These are phyloP conservation scores for Loriculus beryllinus DNA, from an alignment of 2,797 vertebrate species.

Conservation along the genomic window DNA sequence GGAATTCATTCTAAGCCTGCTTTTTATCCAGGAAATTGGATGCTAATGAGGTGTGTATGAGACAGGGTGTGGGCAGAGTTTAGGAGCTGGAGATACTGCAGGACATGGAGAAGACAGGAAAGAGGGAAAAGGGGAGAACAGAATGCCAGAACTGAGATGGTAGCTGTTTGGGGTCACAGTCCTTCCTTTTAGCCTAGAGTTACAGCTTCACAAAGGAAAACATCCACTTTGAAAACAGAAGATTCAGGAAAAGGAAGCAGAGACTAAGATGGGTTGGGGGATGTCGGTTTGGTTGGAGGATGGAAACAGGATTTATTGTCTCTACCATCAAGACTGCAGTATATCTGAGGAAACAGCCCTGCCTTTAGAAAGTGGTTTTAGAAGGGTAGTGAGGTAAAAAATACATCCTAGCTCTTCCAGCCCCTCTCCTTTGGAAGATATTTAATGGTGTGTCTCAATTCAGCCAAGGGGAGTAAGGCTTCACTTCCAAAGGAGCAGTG, in stretches of 20 bases:
- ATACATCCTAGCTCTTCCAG: slow-evolving; percentile 12
- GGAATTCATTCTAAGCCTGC: background rate
- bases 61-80: background rate
- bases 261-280: background rate
- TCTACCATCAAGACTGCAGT: background rate
- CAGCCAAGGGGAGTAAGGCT: background rate
- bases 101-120: background rate
- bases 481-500: background rate
- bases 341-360: slow-evolving; percentile 20
- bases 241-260: background rate
- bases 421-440: slow-evolving; percentile 13
- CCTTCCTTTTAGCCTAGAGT: background rate
- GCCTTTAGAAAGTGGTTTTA: slow-evolving; percentile 29
- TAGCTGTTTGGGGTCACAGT: background rate
- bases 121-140: background rate
- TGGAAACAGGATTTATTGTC: slow-evolving; percentile 6
- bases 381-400: slow-evolving; percentile 19
- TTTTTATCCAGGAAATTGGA: slow-evolving; percentile 11
- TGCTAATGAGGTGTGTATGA: background rate
- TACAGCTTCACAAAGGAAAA: background rate
- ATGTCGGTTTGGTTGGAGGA: background rate
- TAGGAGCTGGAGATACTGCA: background rate
- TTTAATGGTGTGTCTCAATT: background rate
- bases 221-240: background rate
- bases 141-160: background rate